These are phyloP conservation scores for Hyalella azteca DNA, from an alignment of 2,888 invertebrate species.

Conservation along the genomic window DNA sequence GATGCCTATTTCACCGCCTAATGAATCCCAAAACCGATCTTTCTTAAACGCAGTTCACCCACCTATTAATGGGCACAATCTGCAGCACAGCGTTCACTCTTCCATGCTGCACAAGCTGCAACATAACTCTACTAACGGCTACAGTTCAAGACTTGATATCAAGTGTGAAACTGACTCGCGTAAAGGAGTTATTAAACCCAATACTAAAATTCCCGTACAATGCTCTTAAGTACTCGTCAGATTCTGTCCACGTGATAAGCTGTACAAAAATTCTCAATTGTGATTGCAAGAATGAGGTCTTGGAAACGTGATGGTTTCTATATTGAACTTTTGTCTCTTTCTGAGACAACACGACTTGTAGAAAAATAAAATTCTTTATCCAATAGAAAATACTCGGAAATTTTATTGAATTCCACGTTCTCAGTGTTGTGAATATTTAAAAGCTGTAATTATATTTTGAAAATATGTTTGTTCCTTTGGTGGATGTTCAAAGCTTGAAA, in stretches of 20 bases:
- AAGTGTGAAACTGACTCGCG: conserved; percentile 11
- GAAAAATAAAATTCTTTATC: too few relatives aligned
- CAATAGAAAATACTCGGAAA: too few relatives aligned
- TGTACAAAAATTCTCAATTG: background rate
- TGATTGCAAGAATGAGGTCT: background rate
- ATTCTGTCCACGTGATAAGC: background rate
- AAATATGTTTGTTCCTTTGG: too few relatives aligned
- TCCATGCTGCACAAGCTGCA: conserved; percentile 23
- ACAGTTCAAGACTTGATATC: background rate
- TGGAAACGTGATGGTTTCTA: too few relatives aligned
- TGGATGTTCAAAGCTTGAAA: too few relatives aligned
- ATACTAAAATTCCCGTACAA: conserved; percentile 6
- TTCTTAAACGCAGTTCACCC: background rate
- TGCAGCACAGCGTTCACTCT: background rate
- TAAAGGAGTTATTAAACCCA: conserved; percentile 15
- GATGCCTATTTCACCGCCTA: conserved; percentile 19
- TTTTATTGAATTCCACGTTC: too few relatives aligned
- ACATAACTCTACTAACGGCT: background rate
- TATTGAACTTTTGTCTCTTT: too few relatives aligned
- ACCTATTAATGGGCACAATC: background rate
- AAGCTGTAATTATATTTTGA: too few relatives aligned
- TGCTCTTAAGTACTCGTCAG: background rate
- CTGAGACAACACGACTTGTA: too few relatives aligned
- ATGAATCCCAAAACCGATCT: background rate
- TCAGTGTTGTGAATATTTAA: too few relatives aligned